phyloP scores from a whole-genome alignment of 2,113 vertebrate genomes.

The Datnioides undecimradiatus region DNA sequence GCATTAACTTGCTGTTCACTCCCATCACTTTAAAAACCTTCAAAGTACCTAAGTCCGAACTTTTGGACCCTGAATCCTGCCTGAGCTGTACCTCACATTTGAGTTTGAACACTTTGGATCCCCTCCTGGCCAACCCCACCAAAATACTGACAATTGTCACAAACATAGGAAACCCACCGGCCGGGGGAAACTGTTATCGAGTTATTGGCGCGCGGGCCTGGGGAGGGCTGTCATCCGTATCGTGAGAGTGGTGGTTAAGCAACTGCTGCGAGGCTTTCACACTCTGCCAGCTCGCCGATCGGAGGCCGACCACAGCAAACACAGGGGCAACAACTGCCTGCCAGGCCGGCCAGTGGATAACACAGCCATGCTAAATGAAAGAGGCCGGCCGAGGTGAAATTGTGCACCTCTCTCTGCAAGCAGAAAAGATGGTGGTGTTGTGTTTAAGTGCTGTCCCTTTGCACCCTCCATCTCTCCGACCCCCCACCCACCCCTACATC shows the following conservation, averaged over 20 bases:
- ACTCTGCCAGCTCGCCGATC: constrained; percentile 35
- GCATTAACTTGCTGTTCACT: not conserved
- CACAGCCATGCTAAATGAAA: constrained; percentile 58
- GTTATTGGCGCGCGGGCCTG: constrained; percentile 46
- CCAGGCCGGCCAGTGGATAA: constrained; percentile 45
- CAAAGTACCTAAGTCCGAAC: not conserved
- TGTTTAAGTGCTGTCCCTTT: constrained; percentile 70
- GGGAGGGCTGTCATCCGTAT: constrained; percentile 57
- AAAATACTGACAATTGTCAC: constrained; percentile 73
- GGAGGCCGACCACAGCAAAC: constrained; percentile 41
- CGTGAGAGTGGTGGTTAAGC: constrained; percentile 59
- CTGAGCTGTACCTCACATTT: not conserved
- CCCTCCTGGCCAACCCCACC: not conserved
- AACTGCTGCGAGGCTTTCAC: constrained; percentile 66
- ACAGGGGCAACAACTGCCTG: constrained; percentile 32
- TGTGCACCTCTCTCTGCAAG: constrained; percentile 44
- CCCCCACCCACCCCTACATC: constrained; percentile 15
- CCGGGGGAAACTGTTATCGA: constrained; percentile 64
- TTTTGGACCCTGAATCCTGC: constrained; percentile 12
- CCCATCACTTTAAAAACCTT: not conserved
- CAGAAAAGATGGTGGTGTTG: constrained; percentile 68
- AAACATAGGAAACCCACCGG: constrained; percentile 67
- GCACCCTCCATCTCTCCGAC: constrained; percentile 1
- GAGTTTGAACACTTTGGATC: constrained; percentile 29
- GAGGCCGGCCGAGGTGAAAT: constrained; percentile 56